Conservation (phyloP, 2,797 vertebrate genomes). For the Lepilemur septentrionalis region DNA sequence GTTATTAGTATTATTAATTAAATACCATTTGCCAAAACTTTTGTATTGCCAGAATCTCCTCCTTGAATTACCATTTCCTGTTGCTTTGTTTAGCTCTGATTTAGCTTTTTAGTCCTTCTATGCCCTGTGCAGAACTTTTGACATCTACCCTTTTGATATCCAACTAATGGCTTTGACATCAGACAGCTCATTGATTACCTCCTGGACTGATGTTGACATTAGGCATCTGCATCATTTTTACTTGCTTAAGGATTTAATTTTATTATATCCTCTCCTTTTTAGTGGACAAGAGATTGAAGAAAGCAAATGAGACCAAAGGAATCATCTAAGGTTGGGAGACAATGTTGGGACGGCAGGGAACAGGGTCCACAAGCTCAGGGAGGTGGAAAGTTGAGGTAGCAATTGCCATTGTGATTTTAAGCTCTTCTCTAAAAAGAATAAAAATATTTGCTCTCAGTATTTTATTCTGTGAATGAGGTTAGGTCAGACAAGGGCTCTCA, state of each 20-base stretch:
- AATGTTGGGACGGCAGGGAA: neutral
- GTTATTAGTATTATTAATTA: constrained; percentile 46
- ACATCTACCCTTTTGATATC: neutral
- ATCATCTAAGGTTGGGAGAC: neutral
- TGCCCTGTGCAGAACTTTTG: neutral
- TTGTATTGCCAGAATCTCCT: neutral
- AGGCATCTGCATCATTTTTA: neutral
- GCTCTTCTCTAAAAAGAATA: neutral
- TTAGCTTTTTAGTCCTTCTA: neutral
- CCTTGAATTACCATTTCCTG: neutral
- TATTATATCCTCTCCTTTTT: neutral
- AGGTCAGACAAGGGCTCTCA: neutral
- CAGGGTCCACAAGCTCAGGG: neutral
- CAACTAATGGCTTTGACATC: neutral
- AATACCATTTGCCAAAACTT: constrained; percentile 14
- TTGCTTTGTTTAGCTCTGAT: neutral
- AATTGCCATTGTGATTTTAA: neutral
- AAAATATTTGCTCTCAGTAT: neutral
- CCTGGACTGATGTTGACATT: neutral
- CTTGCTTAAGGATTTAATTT: constrained; percentile 8
- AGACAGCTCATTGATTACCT: neutral
- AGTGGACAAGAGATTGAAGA: neutral
- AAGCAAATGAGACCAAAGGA: neutral
- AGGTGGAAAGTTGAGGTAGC: neutral
- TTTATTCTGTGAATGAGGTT: neutral